phyloP scores from a whole-genome alignment of 1,140 invertebrate species.

The Drosophila mauritiana region DNA sequence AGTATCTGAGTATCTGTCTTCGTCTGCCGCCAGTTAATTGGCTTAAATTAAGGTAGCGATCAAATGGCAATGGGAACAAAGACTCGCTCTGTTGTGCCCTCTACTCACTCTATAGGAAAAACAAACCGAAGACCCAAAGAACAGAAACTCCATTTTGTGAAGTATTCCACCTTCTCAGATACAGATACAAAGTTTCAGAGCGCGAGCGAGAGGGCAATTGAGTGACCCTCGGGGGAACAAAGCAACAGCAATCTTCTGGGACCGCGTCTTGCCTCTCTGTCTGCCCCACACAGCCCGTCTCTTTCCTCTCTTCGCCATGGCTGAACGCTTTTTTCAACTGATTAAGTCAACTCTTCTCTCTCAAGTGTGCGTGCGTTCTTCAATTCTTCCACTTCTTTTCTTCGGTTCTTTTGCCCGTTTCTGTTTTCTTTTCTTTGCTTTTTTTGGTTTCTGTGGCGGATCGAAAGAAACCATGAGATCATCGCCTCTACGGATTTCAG shows the following conservation, averaged over 20 bases:
- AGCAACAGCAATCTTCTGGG: slow-evolving; percentile 74
- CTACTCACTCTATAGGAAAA: slow-evolving; percentile 2
- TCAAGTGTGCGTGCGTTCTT: slow-evolving; percentile 47
- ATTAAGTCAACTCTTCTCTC: slow-evolving; percentile 79
- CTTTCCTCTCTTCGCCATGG: slow-evolving; percentile 59
- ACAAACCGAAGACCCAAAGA: background rate
- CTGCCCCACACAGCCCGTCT: slow-evolving; percentile 14
- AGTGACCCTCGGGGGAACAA: slow-evolving; percentile 77
- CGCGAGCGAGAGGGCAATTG: slow-evolving; percentile 58
- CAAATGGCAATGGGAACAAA: slow-evolving; percentile 72
- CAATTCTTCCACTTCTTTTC: slow-evolving; percentile 20
- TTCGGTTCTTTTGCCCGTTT: slow-evolving; percentile 23
- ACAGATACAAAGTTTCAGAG: slow-evolving; percentile 62
- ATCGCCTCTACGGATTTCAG: slow-evolving; percentile 74
- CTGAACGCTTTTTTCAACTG: slow-evolving; percentile 82
- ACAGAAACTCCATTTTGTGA: slow-evolving; percentile 73
- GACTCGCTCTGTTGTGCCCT: slow-evolving; percentile 48
- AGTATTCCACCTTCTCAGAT: slow-evolving; percentile 51
- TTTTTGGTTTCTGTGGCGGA: slow-evolving; percentile 15
- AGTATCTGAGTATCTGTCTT: slow-evolving; percentile 13
- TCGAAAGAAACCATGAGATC: slow-evolving; percentile 66
- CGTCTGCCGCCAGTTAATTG: slow-evolving; percentile 79
- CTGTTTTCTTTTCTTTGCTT: slow-evolving; percentile 46
- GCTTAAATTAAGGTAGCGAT: slow-evolving; percentile 85
- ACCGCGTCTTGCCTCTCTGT: slow-evolving; percentile 39